These are phyloP conservation scores for Calliopsis andreniformis DNA, from an alignment of 1,140 invertebrate species.

Conservation along the genomic window DNA sequence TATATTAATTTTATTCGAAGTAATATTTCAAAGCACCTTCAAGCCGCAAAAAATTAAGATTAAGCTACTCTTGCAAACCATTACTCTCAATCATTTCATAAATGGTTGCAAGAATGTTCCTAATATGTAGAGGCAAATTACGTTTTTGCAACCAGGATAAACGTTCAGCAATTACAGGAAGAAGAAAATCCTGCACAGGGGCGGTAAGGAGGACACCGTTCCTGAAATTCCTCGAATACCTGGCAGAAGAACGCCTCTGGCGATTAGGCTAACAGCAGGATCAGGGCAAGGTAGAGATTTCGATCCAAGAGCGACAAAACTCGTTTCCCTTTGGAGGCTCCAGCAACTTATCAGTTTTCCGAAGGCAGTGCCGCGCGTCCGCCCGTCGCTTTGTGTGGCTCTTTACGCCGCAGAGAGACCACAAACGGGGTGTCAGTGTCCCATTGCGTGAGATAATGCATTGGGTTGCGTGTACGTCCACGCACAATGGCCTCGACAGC, in stretches of 20 bases:
- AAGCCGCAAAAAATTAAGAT: no score
- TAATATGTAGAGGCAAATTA: no score
- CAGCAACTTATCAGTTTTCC: conserved; percentile 64
- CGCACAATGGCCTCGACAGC: conserved; percentile 65
- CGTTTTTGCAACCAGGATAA: no score
- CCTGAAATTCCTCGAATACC: conserved; percentile 1
- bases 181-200: not conserved
- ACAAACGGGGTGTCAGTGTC: conserved; percentile 72
- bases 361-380: conserved; percentile 45
- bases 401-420: conserved; percentile 68
- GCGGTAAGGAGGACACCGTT: not conserved
- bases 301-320: conserved; percentile 31
- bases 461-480: conserved; percentile 63
- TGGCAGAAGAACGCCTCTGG: not conserved
- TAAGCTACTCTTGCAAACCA: no score
- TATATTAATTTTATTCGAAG: no score
- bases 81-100: no score
- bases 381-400: conserved; percentile 63
- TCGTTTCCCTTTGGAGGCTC: conserved; percentile 31
- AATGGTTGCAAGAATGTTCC: no score
- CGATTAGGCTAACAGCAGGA: conserved; percentile 21
- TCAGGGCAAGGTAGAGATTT: conserved; percentile 2
- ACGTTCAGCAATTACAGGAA: no score
- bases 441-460: conserved; percentile 73
- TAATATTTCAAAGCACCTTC: no score